These are phyloP conservation scores for Caprella mutica DNA, from an alignment of 2,888 invertebrate species.

Conservation along the genomic window DNA sequence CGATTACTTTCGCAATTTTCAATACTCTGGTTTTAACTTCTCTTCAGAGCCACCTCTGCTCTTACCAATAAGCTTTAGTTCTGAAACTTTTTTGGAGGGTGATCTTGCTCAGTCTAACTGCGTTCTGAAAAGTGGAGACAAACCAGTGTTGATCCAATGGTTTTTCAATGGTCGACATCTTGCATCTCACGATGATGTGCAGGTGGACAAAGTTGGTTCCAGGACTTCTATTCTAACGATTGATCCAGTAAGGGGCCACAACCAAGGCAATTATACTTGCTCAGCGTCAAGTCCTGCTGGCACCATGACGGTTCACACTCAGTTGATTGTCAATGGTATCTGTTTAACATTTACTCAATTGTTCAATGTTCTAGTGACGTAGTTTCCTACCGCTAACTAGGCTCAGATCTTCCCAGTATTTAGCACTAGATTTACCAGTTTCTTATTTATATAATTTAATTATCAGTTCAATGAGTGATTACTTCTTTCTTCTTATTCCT, in stretches of 20 bases:
- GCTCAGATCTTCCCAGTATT: too few relatives aligned
- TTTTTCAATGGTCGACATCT: slow-evolving; percentile 35
- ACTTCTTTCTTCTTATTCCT: neutral
- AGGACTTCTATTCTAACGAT: slow-evolving; percentile 56
- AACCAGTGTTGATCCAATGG: slow-evolving; percentile 39
- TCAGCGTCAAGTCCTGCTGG: slow-evolving; percentile 39
- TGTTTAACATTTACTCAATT: too few relatives aligned
- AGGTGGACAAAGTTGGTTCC: slow-evolving; percentile 42
- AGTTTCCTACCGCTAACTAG: too few relatives aligned
- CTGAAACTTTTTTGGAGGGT: slow-evolving; percentile 37
- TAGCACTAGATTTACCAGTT: too few relatives aligned
- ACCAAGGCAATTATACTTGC: slow-evolving; percentile 48
- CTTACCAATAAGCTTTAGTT: slow-evolving; percentile 44
- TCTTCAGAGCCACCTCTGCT: slow-evolving; percentile 60
- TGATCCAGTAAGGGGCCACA: slow-evolving; percentile 48
- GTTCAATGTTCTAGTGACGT: too few relatives aligned
- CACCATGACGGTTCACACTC: slow-evolving; percentile 21
- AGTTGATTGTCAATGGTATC: slow-evolving; percentile 28
- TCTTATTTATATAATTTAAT: neutral
- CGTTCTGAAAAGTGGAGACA: slow-evolving; percentile 38
- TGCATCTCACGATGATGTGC: slow-evolving; percentile 17
- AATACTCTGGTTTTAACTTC: too few relatives aligned
- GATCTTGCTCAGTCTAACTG: slow-evolving; percentile 39
- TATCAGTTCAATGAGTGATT: neutral
- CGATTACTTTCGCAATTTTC: neutral